Evolutionary conservation across 2,113 vertebrate species (phyloP).

Genomic region (Amblyornis subalaris): DNA sequence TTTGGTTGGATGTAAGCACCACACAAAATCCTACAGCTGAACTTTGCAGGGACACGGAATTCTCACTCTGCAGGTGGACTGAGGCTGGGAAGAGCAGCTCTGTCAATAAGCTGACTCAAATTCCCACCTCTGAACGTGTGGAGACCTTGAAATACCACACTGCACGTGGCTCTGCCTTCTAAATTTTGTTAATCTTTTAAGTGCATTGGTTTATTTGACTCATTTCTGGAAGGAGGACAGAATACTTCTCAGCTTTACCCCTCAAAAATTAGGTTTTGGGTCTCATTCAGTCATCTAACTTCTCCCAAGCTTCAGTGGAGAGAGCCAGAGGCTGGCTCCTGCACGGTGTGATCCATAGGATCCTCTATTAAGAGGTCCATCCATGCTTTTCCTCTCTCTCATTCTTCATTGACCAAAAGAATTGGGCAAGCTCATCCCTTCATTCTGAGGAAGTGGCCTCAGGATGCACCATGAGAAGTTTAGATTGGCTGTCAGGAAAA

Average conservation of each 20-base stretch:
- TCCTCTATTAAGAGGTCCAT: not conserved
- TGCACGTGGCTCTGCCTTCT: not conserved
- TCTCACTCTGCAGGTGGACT: not conserved
- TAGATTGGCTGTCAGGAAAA: too few species aligned
- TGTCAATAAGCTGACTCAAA: not conserved
- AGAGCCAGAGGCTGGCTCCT: not conserved
- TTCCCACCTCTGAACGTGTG: not conserved
- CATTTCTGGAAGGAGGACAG: not conserved
- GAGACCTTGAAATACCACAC: not conserved
- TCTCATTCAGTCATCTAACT: not conserved
- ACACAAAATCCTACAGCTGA: not conserved
- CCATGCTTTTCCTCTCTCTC: not conserved
- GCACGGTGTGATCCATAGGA: rapidly evolving
- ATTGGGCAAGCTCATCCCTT: not conserved
- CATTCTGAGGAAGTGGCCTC: not conserved
- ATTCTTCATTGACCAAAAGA: not conserved
- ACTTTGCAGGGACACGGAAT: not conserved
- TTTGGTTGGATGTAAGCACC: not conserved
- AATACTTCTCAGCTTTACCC: not conserved
- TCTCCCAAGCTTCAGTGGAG: not conserved
- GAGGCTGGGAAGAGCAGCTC: not conserved
- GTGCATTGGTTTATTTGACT: not conserved
- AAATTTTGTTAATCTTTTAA: not conserved
- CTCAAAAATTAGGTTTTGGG: not conserved
- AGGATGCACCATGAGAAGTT: not conserved